A percentile compares a stretch with the other conserved stretches of the same genome.
These are phyloP conservation scores for Napeogenes sylphis DNA, from an alignment of 2,888 invertebrate genomes.

Conservation along the genomic window DNA sequence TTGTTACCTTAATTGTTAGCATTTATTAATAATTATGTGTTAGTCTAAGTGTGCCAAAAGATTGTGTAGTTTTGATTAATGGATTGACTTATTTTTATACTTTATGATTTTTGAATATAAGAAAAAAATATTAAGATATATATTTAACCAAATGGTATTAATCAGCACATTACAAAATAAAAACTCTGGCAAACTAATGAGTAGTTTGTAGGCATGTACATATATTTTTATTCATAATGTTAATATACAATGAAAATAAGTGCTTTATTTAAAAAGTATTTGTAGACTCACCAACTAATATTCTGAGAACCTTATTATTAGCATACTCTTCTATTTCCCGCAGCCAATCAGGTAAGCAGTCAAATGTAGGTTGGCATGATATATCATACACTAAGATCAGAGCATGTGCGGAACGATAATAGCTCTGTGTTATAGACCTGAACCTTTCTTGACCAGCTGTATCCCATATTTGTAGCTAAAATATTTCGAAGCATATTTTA, in stretches of 20 bases:
- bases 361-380: slow-evolving; percentile 98
- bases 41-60: too few relatives aligned
- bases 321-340: slow-evolving; percentile 98
- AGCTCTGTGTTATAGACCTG: slow-evolving; percentile 98
- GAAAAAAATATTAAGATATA: too few relatives aligned
- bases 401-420: slow-evolving; percentile 97
- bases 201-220: too few relatives aligned
- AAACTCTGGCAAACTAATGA: too few relatives aligned
- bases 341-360: slow-evolving; percentile 97
- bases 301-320: slow-evolving; percentile 94
- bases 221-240: too few relatives aligned
- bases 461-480: slow-evolving; percentile 98
- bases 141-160: too few relatives aligned
- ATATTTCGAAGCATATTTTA: background rate
- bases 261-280: slow-evolving; percentile 5
- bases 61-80: too few relatives aligned
- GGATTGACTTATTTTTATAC: too few relatives aligned
- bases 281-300: slow-evolving; percentile 89
- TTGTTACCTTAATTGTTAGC: slow-evolving; percentile 86
- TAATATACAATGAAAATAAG: too few relatives aligned
- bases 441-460: slow-evolving; percentile 98
- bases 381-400: slow-evolving; percentile 98
- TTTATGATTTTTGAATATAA: too few relatives aligned
- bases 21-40: background rate
- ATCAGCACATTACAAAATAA: too few relatives aligned